Evolutionary conservation across 1,140 invertebrate species (phyloP).

Genomic region (Drosophila bipectinata): DNA sequence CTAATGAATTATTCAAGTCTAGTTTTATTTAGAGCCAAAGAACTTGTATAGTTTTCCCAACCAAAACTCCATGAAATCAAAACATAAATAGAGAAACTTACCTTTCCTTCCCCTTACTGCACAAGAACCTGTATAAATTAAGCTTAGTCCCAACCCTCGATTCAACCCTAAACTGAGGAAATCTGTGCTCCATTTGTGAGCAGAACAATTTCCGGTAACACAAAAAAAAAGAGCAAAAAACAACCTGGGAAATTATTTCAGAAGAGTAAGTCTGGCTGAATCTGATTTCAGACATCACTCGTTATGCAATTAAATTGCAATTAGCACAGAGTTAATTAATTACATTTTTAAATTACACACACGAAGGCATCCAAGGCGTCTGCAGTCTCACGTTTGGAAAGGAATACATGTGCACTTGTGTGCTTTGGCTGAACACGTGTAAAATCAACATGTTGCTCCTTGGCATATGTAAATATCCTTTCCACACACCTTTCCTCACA

Average conservation of each 20-base stretch:
- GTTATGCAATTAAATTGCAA: constrained; percentile 72
- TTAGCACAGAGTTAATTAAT: constrained; percentile 76
- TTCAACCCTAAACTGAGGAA: constrained; percentile 17
- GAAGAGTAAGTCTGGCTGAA: constrained; percentile 6
- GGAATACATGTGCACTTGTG: constrained; percentile 22
- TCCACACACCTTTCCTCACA: constrained; percentile 2
- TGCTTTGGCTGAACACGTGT: constrained; percentile 59
- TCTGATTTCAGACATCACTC: constrained; percentile 16
- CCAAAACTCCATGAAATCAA: not conserved
- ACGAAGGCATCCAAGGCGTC: constrained; percentile 5
- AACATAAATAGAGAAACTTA: not conserved
- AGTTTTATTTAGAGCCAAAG: not conserved
- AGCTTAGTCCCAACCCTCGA: not conserved
- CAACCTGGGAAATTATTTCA: not conserved
- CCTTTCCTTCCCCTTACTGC: not conserved
- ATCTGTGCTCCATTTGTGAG: constrained; percentile 44
- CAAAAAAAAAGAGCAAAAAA: not conserved
- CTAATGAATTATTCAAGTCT: no score
- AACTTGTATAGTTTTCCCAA: not conserved
- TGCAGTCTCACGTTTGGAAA: constrained; percentile 5
- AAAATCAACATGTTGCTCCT: constrained; percentile 77
- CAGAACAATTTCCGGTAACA: constrained; percentile 47
- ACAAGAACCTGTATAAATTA: constrained; percentile 16
- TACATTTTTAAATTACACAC: constrained; percentile 57
- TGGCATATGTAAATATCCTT: constrained; percentile 44